phyloP scores from a whole-genome alignment of 2,888 invertebrate species.

The Orthosia incerta region DNA sequence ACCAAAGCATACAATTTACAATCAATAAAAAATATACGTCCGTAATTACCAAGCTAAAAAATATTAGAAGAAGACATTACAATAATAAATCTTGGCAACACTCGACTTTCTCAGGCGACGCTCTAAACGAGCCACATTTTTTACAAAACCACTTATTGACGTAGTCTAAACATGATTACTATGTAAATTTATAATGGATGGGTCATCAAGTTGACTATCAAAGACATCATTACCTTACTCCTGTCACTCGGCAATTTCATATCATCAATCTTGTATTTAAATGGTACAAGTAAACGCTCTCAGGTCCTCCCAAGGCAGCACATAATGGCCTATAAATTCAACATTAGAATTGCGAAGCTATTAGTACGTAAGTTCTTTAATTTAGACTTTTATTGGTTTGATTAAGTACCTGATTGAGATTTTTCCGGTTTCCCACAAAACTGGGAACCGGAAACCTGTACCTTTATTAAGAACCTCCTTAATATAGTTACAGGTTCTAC shows the following conservation, averaged over 20 bases:
- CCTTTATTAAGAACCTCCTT: no score
- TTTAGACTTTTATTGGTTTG: slow-evolving; percentile 32
- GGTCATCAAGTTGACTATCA: slow-evolving; percentile 79
- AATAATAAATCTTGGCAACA: slow-evolving; percentile 50
- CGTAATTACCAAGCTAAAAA: slow-evolving; percentile 33
- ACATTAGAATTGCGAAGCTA: slow-evolving; percentile 58
- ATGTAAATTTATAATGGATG: slow-evolving; percentile 85
- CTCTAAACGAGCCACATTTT: slow-evolving; percentile 52
- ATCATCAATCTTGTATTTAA: slow-evolving; percentile 85
- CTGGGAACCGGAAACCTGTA: no score
- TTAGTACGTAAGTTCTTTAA: slow-evolving; percentile 43
- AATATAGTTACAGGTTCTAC: no score
- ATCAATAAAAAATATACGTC: slow-evolving; percentile 19
- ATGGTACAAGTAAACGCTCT: slow-evolving; percentile 84
- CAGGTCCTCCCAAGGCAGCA: slow-evolving; percentile 68
- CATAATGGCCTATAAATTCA: slow-evolving; percentile 68
- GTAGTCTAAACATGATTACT: slow-evolving; percentile 74
- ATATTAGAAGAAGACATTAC: slow-evolving; percentile 41
- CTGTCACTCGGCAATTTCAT: slow-evolving; percentile 79
- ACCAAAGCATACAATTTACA: neutral
- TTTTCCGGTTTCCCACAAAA: no score
- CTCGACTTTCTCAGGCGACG: slow-evolving; percentile 59
- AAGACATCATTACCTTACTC: slow-evolving; percentile 76
- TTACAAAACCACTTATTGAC: slow-evolving; percentile 66
- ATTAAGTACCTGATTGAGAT: slow-evolving; percentile 1